Evolutionary conservation across 2,113 vertebrate species (phyloP), one percentile per base, ranked within the genome.

Genomic region (Toxotes chatareus): DNA sequence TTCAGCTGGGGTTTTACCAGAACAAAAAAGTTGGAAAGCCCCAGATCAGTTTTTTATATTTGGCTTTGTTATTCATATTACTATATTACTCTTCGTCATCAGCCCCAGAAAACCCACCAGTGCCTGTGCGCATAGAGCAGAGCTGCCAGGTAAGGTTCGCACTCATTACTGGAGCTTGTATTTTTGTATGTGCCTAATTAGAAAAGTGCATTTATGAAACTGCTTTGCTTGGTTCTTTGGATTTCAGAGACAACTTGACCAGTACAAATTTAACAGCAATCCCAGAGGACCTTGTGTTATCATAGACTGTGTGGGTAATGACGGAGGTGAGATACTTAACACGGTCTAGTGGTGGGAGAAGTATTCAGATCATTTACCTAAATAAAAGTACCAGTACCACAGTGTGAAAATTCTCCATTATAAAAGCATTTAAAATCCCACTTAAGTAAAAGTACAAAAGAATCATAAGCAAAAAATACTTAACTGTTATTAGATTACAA

Each of bases 281-380:
- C 96, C 95, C 61, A 93, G 96, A 60, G 97, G 98, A 84, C 69
- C 96, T 78, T 99, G 98, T 89, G 75, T 98, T 73, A 98, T 99
- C 79, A 96, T 99, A 42, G 97, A 99, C 90, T 98, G 98, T 17
- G 93, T 98, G 55, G 97, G 97, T 68, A 96, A 92, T 59, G 95
- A 97, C 11, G 89, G 93, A 93, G 96, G 98, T 99, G 86, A 94
- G 96, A 88, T 17, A 70, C 31, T 47, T 32, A 73, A 59, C 27
- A 42, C 12, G 47, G 16, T 46, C 27, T 4, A 42, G 0, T 56
- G 23, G 17, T 10, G 40, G n/a, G 59, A 19, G 3, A 77, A 21
- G 17, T 27, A 61, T 66, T 77, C 10, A 66, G 8, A 42, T 59
- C 1, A 1, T 59, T 31, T 59, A 36, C n/a, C 71, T 57, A 57